Conservation (phyloP, 2,797 vertebrate species). For the Buceros bicornis region DNA sequence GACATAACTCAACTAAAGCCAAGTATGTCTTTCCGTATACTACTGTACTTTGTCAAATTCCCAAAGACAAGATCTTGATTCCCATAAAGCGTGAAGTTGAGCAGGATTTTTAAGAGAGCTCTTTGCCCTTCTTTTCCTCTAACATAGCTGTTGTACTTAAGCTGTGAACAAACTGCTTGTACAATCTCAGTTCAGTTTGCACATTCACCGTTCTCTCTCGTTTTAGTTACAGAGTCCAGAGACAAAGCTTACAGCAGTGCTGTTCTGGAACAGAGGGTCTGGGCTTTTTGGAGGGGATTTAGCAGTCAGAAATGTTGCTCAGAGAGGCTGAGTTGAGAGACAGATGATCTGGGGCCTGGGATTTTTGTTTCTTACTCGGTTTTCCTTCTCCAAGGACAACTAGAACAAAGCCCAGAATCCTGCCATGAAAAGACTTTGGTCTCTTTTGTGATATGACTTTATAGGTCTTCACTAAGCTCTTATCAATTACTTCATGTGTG, state of each 20-base stretch:
- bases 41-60: neutral
- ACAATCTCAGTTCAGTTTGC: neutral
- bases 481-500: neutral
- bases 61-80: neutral
- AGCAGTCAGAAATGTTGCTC: neutral
- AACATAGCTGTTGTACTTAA: neutral
- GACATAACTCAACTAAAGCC: neutral
- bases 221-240: neutral
- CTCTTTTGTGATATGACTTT: neutral
- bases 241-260: neutral
- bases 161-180: neutral
- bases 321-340: neutral
- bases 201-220: neutral
- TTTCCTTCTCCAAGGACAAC: neutral
- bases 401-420: neutral
- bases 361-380: neutral
- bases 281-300: neutral
- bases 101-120: neutral
- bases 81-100: neutral
- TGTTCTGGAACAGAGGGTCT: neutral
- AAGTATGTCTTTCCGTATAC: neutral
- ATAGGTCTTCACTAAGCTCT: neutral
- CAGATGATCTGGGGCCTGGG: neutral
- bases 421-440: neutral
- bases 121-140: neutral